These are phyloP conservation scores for Electrophaes corylata DNA, from an alignment of 2,888 invertebrate species.

Conservation along the genomic window DNA sequence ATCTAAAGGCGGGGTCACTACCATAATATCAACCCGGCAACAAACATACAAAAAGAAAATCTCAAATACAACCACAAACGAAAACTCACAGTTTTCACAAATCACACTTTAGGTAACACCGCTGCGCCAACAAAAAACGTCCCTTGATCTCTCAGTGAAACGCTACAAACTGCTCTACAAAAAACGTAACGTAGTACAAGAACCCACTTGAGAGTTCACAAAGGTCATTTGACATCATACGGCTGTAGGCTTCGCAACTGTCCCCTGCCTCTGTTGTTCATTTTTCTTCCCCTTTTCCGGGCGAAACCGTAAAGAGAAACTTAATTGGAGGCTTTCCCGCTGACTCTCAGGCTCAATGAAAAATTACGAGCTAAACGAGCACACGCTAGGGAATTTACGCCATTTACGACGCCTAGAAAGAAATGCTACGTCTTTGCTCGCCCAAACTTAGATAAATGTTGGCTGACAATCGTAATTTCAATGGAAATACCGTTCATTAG, in stretches of 20 bases:
- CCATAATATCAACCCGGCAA: no score
- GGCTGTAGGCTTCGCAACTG: constrained; percentile 57
- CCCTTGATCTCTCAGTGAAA: constrained; percentile 37
- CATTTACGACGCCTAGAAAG: constrained; percentile 70
- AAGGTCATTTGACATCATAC: constrained; percentile 66
- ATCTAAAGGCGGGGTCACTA: no score
- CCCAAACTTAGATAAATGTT: constrained; percentile 71
- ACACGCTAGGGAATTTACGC: constrained; percentile 77
- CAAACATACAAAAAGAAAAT: constrained; percentile 5
- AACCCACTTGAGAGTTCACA: constrained; percentile 45
- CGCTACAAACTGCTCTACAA: constrained; percentile 45
- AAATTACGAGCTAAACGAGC: constrained; percentile 83
- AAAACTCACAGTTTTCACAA: constrained; percentile 25
- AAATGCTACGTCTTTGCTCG: constrained; percentile 67
- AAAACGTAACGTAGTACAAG: constrained; percentile 47
- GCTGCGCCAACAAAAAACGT: constrained; percentile 30
- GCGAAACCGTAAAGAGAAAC: constrained; percentile 82
- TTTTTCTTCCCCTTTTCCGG: constrained; percentile 77
- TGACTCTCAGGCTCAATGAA: constrained; percentile 82
- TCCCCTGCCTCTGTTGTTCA: constrained; percentile 75
- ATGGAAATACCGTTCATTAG: constrained; percentile 63
- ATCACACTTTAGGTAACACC: constrained; percentile 33
- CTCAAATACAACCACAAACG: constrained; percentile 5
- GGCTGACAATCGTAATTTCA: constrained; percentile 71
- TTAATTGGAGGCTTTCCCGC: constrained; percentile 82